Percentiles rank a stretch among this genome's conserved stretches.
These are phyloP conservation scores for Hydraecia micacea DNA, from an alignment of 2,888 invertebrate species.

Conservation along the genomic window DNA sequence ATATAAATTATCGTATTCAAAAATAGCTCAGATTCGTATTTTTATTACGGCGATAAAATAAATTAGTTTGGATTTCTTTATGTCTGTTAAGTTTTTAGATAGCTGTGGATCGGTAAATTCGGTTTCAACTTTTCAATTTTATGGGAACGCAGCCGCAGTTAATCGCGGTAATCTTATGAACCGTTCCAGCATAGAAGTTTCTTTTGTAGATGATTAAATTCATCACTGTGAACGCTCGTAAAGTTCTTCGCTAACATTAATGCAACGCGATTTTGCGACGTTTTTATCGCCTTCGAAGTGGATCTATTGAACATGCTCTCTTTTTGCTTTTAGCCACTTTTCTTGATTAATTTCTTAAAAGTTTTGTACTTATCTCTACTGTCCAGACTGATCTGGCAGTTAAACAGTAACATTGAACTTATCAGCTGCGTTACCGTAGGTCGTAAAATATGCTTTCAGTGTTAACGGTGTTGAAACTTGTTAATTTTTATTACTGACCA, in stretches of 20 bases:
- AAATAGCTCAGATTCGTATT: constrained; percentile 45
- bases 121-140: constrained; percentile 56
- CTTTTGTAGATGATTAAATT: constrained; percentile 55
- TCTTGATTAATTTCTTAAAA: constrained; percentile 39
- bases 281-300: constrained; percentile 44
- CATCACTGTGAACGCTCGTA: constrained; percentile 53
- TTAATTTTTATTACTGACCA: constrained; percentile 1
- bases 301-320: constrained; percentile 41
- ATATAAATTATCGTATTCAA: constrained; percentile 59
- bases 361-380: constrained; percentile 7
- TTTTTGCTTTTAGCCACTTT: constrained; percentile 35
- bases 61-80: constrained; percentile 57
- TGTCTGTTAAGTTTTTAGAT: constrained; percentile 52
- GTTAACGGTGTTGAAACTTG: background rate
- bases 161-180: constrained; percentile 53
- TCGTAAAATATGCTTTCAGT: constrained; percentile 20
- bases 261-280: constrained; percentile 40
- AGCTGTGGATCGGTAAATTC: constrained; percentile 34
- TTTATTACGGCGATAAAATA: constrained; percentile 54
- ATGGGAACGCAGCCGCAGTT: constrained; percentile 50
- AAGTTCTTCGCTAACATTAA: constrained; percentile 61
- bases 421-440: background rate
- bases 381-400: constrained; percentile 1
- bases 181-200: constrained; percentile 48
- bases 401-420: constrained; percentile 21